These are phyloP conservation scores for Platerodrilus igneus DNA, from an alignment of 2,888 invertebrate species.

Conservation along the genomic window DNA sequence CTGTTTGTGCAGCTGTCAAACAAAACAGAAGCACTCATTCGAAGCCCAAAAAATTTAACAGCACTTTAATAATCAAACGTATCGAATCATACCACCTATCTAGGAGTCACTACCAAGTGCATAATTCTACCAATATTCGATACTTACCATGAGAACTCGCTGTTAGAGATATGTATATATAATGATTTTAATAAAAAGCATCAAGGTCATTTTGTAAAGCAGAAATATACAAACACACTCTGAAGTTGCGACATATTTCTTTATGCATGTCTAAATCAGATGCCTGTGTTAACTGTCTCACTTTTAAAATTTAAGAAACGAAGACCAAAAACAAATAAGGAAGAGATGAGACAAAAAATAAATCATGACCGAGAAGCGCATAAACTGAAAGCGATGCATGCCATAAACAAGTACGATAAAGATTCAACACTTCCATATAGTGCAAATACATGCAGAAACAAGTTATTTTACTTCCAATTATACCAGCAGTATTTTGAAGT, in stretches of 20 bases:
- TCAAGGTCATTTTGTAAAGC: slow-evolving; percentile 2
- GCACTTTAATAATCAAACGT: not conserved
- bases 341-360: too few species aligned
- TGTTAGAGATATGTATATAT: not conserved
- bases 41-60: not conserved
- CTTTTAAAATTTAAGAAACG: not conserved
- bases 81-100: too few species aligned
- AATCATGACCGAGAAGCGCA: not conserved
- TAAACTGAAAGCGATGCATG: not conserved
- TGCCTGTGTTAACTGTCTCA: slow-evolving; percentile 13
- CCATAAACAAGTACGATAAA: not conserved
- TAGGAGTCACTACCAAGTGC: slow-evolving; percentile 2
- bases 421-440: not conserved
- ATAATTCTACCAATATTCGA: slow-evolving; percentile 3
- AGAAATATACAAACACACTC: slow-evolving; percentile 2
- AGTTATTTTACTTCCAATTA: slow-evolving; percentile 19
- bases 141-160: slow-evolving; percentile 3
- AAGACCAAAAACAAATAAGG: too few species aligned
- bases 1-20: slow-evolving; percentile 5
- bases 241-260: not conserved
- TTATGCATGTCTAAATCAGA: slow-evolving; percentile 21
- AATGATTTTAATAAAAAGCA: slow-evolving; percentile 1
- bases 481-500: slow-evolving; percentile 19
- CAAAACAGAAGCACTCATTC: slow-evolving; percentile 3
- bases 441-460: slow-evolving; percentile 7